These are phyloP conservation scores for Augiades crinisus DNA, from an alignment of 2,888 invertebrate genomes.

Conservation along the genomic window DNA sequence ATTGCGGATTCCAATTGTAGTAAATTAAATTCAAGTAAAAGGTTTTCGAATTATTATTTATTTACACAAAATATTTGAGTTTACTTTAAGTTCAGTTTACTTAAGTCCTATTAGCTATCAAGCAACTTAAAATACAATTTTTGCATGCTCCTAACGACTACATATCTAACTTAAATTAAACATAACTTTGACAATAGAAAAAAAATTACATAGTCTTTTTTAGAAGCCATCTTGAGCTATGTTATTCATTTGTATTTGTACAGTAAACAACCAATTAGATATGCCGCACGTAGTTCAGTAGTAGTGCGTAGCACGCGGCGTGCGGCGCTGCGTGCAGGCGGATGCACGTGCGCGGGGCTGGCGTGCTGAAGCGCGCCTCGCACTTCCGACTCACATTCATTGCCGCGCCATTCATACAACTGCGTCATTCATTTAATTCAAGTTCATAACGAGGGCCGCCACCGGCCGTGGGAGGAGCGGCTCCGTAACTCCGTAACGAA, in stretches of 20 bases:
- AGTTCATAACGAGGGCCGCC: slow-evolving; percentile 65
- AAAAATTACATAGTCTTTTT: too few species aligned
- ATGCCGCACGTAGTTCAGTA: neutral
- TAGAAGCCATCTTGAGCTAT: too few species aligned
- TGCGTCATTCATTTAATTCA: slow-evolving; percentile 77
- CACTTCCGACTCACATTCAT: slow-evolving; percentile 77
- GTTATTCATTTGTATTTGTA: neutral
- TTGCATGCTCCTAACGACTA: too few species aligned
- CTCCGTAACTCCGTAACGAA: slow-evolving; percentile 50
- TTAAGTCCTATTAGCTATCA: too few species aligned
- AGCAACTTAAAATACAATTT: too few species aligned
- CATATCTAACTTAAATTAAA: too few species aligned
- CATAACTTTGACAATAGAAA: too few species aligned
- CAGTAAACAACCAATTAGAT: neutral
- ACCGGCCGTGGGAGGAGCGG: slow-evolving; percentile 57
- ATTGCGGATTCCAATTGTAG: too few species aligned
- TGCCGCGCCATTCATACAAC: slow-evolving; percentile 77
- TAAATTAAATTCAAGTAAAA: too few species aligned
- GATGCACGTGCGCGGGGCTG: slow-evolving; percentile 51
- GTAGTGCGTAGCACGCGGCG: neutral
- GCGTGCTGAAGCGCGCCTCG: slow-evolving; percentile 65
- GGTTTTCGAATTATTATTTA: too few species aligned
- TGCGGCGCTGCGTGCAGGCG: slow-evolving; percentile 44
- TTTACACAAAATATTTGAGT: too few species aligned
- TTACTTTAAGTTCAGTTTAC: too few species aligned